Base-by-base conservation (phyloP, 2,113 vertebrate genomes). In the Ornithorhynchus anatinus region DNA sequence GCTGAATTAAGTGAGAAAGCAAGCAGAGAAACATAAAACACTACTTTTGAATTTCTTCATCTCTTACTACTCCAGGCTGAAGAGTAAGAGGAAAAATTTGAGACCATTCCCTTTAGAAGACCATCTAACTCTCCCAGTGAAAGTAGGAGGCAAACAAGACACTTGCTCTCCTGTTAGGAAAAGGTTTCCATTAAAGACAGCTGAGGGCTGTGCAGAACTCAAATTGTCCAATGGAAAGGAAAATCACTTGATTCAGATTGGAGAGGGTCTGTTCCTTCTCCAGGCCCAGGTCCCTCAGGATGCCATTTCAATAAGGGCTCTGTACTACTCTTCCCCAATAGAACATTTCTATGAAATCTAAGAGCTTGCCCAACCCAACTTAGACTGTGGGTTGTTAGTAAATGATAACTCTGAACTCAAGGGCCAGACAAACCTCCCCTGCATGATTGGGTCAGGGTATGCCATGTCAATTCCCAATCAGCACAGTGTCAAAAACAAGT, bases 211-310 rank as follows among this genome's bases (percentile, higher is more conserved):
- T 3, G 25, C 29, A 44, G 47, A 77, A 31, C 68, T 62, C n/a
- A 57, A 74, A 42, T 44, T 77, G 72, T 74, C 81, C 79, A 53
- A 54, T 13, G 13, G 16, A 59, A 78, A 83, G 45, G 76, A 36
- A 70, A 75, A 64, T 60, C 36, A 23, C 33, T 29, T 12, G 54
- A 64, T 64, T 60, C 50, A 72, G 29, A 48, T 29, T 27, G 25
- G 47, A 17, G 14, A 17, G 23, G 29, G 15, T 27, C 17, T 6
- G 25, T 29, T 29, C 15, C 47, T 50, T 23, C 23, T 27, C n/a
- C 14, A 13, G 45, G 35, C 17, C 37, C 35, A 8, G 10, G 29
- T 35, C 60, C 39, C 52, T 77, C 10, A 10, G 39, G 52, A 36
- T 64, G 7, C 60, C 25, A 19, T 27, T 62, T 16, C 31, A 19